phyloP scores from a whole-genome alignment of 1,140 invertebrate genomes.

The Drosophila sp. region DNA sequence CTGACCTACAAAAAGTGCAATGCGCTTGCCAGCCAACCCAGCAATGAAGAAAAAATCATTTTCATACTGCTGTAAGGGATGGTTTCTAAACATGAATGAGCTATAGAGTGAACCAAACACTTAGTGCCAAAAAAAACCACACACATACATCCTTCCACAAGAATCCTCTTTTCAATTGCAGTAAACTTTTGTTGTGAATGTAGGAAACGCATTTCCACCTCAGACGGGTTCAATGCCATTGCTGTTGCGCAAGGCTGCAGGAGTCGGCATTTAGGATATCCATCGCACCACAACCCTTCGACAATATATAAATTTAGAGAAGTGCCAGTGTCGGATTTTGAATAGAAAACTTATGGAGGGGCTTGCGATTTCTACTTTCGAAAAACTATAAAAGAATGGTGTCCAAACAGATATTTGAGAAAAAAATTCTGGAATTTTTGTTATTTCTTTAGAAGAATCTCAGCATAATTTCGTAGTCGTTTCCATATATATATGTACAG shows the following conservation, averaged over 20 bases:
- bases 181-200: not conserved
- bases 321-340: not conserved
- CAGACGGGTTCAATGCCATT: conserved; percentile 40
- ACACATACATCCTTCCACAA: not conserved
- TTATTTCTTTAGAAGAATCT: too few species aligned
- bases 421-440: too few species aligned
- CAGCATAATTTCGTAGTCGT: too few species aligned
- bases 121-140: not conserved
- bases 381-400: too few species aligned
- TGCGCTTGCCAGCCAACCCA: conserved; percentile 40
- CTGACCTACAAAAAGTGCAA: conserved; percentile 77
- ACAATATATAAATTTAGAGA: not conserved
- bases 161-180: not conserved
- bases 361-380: too few species aligned
- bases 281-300: not conserved
- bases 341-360: not conserved
- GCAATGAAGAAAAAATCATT: conserved; percentile 28
- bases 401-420: too few species aligned
- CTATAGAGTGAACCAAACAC: conserved; percentile 4
- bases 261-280: not conserved
- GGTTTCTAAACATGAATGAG: conserved; percentile 36
- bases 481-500: too few species aligned
- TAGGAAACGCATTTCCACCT: not conserved
- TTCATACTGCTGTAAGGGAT: conserved; percentile 46
- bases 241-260: conserved; percentile 8